Evolutionary conservation across 2,888 invertebrate genomes (phyloP), one percentile per base, ranked within the genome.

Genomic region (Meliscaeva auricollis): DNA sequence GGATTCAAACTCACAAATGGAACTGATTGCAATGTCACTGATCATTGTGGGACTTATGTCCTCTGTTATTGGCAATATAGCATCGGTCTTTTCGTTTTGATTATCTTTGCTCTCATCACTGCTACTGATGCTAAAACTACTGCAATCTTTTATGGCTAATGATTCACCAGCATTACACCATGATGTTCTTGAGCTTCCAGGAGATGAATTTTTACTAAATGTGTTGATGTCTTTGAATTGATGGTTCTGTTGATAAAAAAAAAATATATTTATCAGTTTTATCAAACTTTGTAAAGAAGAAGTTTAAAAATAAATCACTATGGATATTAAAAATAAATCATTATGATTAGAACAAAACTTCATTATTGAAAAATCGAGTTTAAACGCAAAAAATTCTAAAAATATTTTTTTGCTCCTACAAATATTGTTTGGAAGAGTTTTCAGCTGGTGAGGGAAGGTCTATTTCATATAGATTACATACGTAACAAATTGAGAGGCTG

Each of bases 91-190:
- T 38, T 79, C 85, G 73, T 85, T 82, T 11, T 87, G 87, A 64
- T 87, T 91, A 74, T 92, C 91, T 84, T 90, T 91, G 82, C 91
- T 92, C 77, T 94, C 94, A 87, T 94, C 94, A 87, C 93, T 94
- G 38, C 93, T 93, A 88, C 93, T 93, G 72, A 93, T 91, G 74
- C 93, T 93, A 87, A 93, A 91, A 89, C 93, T 93, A 87, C 93
- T 93, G 79, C 94, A 94, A 78, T 95, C 94, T 70, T 90, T 90
- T 41, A 89, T 88, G 0, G 95, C 95, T 94, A 95, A 94, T 0
- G 95, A 95, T 89, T 95, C 95, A 0, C 95, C 95, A 0, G 94
- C 95, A 85, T 92, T 90, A 44, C 90, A 91, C 92, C 92, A 92
- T 22, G 92, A 92, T 64, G 91, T 89, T 56, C 91, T 89, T n/a